Base-by-base conservation (phyloP, 2,888 invertebrate species). In the Melinopterus prodromus region DNA sequence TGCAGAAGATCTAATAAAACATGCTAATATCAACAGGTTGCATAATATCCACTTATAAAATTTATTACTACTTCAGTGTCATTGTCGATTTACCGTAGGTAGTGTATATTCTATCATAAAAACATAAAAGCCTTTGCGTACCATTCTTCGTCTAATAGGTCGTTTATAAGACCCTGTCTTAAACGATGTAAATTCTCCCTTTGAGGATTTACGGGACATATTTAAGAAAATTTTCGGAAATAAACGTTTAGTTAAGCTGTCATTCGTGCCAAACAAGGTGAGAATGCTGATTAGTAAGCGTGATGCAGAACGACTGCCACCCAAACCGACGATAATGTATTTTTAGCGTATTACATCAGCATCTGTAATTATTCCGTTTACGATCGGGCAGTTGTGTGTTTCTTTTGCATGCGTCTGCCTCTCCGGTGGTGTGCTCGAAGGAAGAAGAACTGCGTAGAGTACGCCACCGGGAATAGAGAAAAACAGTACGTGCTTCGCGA, bases 401-500 rank as follows among this genome's bases (percentile, higher is more conserved):
- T 53, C 53, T 53, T 53, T 53, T 53, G 53, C 53, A 53, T 53
- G 53, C 53, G 53, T 53, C 53, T 53, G 12, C 53, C 53, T 53
- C 53, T 7, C 12, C 53, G 53, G 53, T 53, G 53, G 53, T 53
- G 53, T 53, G 1, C 53, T 7, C 9, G 5, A 53, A 53, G 53
- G 53, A 53, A 53, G 53, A 26, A 53, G 53, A 53, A 53, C 9
- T 53, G 53, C 53, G 53, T 53, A 53, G 53, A 53, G 53, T 53
- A 53, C 53, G 53, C 53, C 53, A 12, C 53, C 53, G 53, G 53
- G 53, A 53, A 53, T 53, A 53, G 53, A 53, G 80, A 82, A 81
- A 82, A 82, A 80, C 79, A 80, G 81, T 81, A 83, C 83, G 83
- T 84, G 82, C 79, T 80, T 81, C 79, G 83, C 82, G 82, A 82